Percentiles rank a stretch among this genome's conserved stretches.
phyloP scores from a whole-genome alignment of 1,140 invertebrate genomes.

The Ephestia elutella region DNA sequence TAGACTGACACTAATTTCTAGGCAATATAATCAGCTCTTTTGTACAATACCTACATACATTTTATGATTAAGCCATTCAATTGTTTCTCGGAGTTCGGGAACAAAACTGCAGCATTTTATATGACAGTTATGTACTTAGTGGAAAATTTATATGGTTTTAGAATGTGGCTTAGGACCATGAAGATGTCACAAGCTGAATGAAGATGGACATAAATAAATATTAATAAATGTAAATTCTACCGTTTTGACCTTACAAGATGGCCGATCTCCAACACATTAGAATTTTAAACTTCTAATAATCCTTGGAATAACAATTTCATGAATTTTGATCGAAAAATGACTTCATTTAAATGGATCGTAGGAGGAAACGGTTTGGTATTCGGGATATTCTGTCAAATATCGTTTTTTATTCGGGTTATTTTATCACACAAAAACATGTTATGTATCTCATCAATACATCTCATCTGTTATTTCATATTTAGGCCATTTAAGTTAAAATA shows the following conservation, averaged over 20 bases:
- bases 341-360: not conserved
- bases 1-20: not conserved
- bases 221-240: slow-evolving; percentile 31
- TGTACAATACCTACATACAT: no score
- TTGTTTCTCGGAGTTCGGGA: no score
- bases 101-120: no score
- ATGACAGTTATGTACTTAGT: not conserved
- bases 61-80: no score
- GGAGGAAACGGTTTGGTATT: not conserved
- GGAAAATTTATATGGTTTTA: not conserved
- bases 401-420: no score
- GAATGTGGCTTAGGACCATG: not conserved
- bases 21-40: no score
- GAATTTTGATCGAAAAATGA: not conserved
- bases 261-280: slow-evolving; percentile 28
- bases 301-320: slow-evolving; percentile 30
- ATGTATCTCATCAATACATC: no score
- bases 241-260: slow-evolving; percentile 28
- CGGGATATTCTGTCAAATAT: no score
- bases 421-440: no score
- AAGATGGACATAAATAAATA: slow-evolving; percentile 2
- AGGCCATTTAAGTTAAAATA: no score
- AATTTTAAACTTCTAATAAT: slow-evolving; percentile 35
- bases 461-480: no score
- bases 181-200: not conserved